A percentile compares a stretch with the other conserved stretches of the same genome.
Conservation (phyloP, 1,140 invertebrate genomes). For the Oncopeltus fasciatus region DNA sequence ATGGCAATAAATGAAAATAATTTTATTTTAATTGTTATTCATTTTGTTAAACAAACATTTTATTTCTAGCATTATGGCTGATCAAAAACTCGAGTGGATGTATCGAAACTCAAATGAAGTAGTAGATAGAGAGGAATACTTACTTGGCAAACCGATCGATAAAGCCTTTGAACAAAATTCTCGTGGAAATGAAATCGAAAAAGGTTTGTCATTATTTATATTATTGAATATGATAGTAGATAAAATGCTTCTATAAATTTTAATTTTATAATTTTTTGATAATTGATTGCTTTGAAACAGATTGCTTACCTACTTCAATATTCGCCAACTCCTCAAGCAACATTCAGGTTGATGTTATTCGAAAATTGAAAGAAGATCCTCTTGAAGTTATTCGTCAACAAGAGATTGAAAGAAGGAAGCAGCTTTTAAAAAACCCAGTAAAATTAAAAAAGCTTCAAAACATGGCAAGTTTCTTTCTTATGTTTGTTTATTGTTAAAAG, state of each 20-base stretch:
- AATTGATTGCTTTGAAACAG: conserved; percentile 8
- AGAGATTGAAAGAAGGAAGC: conserved; percentile 64
- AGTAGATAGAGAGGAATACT: conserved; percentile 73
- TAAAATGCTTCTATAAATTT: neutral
- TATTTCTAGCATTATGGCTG: conserved; percentile 5
- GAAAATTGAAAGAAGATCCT: conserved; percentile 83
- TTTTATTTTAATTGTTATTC: too few species aligned
- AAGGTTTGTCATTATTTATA: conserved; percentile 26
- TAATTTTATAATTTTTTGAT: conserved; percentile 4
- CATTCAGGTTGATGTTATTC: conserved; percentile 38
- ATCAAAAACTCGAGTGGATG: conserved; percentile 68
- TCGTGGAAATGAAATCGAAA: conserved; percentile 35
- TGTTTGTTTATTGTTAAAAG: neutral
- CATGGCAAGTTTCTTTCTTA: conserved; percentile 38
- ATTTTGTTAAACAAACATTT: too few species aligned
- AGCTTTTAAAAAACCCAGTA: conserved; percentile 77
- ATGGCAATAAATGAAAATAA: too few species aligned
- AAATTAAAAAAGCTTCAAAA: conserved; percentile 70
- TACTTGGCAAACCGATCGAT: conserved; percentile 75
- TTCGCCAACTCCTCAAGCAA: conserved; percentile 6
- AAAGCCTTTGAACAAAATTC: conserved; percentile 61
- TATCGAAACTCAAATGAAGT: conserved; percentile 65
- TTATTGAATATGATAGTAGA: neutral
- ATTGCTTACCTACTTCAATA: conserved; percentile 16
- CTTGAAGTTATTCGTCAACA: conserved; percentile 68